Evolutionary conservation across 2,888 invertebrate species (phyloP), one percentile per base, ranked within the genome.

Genomic region (Pandemis cinnamomeana): DNA sequence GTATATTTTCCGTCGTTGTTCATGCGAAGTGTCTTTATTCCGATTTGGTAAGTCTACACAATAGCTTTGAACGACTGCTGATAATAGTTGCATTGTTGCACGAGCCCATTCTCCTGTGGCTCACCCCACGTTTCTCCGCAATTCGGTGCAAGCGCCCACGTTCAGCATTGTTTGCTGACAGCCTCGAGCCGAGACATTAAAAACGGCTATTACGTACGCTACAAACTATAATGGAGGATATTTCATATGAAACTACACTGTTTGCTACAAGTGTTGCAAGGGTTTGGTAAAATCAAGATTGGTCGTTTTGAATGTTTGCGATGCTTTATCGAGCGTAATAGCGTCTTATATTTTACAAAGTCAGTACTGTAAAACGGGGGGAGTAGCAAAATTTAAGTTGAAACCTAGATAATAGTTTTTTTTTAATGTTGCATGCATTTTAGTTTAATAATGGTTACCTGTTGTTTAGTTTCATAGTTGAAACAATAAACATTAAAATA

Each of bases 91-190:
- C 15, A 46, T 62, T 62, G 6, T 51, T 51, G 5, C 51, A 51
- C 51, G 1, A n/a, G n/a, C n/a, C 51, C 51, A 51, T 6, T 11
- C 51, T 48, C 67, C 53, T 10, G 15, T 51, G 60, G 8, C 60
- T 62, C 53, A 13, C 13, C 15, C 61, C 13, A 6, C 36, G 15
- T 13, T 13, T 36, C 44, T 51, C 44, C 53, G 67, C 61, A 72
- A 72, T 72, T 72, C 61, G 60, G 67, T 72, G 44, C 51, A 41
- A 67, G 61, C 67, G 67, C 53, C 61, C 61, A 48, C 66, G 61
- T 62, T 67, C 67, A 67, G 11, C 67, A 72, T 72, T 72, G 71
- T 72, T 72, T 72, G 51, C 67, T 36, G 67, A 53, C 51, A 46
- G 67, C 44, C 46, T n/a, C 36, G 64, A 64, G 64, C 27, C 66